Percentiles rank a stretch among this genome's conserved stretches.
Conservation (phyloP, 2,113 vertebrate species). For the Oreotrochilus melanogaster region DNA sequence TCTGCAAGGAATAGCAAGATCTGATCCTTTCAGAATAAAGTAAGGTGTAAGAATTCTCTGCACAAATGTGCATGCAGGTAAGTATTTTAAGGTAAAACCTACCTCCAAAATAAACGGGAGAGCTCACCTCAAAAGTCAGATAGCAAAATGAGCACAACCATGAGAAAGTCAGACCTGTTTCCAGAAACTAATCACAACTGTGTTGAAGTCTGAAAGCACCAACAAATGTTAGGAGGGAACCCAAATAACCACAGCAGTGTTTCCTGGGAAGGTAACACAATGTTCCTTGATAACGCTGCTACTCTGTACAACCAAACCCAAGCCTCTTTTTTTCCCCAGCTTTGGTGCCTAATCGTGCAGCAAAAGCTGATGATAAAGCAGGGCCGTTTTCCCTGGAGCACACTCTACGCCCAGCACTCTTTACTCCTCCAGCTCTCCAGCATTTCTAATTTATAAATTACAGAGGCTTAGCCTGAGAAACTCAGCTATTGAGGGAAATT, state of each 20-base stretch:
- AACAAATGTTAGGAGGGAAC: background rate
- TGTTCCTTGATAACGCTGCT: background rate
- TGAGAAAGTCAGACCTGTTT: background rate
- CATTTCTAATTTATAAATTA: constrained; percentile 44
- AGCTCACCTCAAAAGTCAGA: background rate
- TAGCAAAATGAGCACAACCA: background rate
- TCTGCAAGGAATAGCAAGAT: background rate
- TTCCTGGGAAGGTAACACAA: background rate
- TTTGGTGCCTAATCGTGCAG: background rate
- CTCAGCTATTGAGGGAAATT: constrained; percentile 6
- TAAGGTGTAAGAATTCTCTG: background rate
- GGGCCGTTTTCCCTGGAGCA: constrained; percentile 18
- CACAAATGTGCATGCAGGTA: background rate
- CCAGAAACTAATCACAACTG: background rate
- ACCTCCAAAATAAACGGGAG: background rate
- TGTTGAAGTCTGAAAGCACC: background rate
- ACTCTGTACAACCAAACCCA: background rate
- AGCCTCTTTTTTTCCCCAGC: background rate
- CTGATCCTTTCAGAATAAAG: background rate
- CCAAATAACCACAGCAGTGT: background rate
- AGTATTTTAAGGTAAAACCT: background rate
- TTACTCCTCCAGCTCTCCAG: background rate
- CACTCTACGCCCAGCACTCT: background rate
- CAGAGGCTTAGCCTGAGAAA: constrained; percentile 21
- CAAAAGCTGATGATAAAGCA: background rate